Base-by-base conservation (phyloP, 2,113 vertebrate species). In the Trichechus manatus region DNA sequence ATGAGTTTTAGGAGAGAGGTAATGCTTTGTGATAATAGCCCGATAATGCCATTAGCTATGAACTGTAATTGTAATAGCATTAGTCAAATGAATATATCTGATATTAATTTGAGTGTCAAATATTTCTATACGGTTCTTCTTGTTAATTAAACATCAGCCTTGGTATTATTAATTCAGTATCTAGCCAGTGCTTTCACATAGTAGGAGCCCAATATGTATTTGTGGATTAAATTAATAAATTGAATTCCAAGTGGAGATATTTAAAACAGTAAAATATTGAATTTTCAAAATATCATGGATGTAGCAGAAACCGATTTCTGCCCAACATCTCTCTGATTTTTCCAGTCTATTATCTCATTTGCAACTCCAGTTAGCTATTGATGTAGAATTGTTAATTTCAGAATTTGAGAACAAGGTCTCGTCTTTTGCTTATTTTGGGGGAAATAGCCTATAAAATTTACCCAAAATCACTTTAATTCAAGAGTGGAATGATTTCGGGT, bases 21-120 rank as follows among this genome's bases (percentile, higher is more conserved):
- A 96, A 97, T 97, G 96, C 93, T 97, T 97, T 96, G 95, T 97
- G 97, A 97, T 97, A 97, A 98, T 97, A 97, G 97, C 84, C 93
- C 10, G 93, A 95, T 97, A 97, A 98, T 97, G 95, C 94, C 96
- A 97, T 97, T 98, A 97, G 95, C 93, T 95, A 95, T 94, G 96
- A 97, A 96, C 97, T 97, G 87, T 97, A 97, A 97, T 98, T 97
- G 97, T 97, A 96, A 95, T 77, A 96, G 95, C 94, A 98, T 98
- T 97, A 97, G 95, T 98, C 95, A 98, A 96, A 98, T 93, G 97
- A 95, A 97, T 96, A 94, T 96, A 97, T 97, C 96, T 97, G 96
- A 97, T 97, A 97, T 97, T 98, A 98, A 98, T 98, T 96, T 98
- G 91, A 97, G 92, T 97, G 96, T 97, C 95, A 98, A 96, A 93